Conservation (phyloP, 2,113 vertebrate genomes). For the Callipepla squamata region DNA sequence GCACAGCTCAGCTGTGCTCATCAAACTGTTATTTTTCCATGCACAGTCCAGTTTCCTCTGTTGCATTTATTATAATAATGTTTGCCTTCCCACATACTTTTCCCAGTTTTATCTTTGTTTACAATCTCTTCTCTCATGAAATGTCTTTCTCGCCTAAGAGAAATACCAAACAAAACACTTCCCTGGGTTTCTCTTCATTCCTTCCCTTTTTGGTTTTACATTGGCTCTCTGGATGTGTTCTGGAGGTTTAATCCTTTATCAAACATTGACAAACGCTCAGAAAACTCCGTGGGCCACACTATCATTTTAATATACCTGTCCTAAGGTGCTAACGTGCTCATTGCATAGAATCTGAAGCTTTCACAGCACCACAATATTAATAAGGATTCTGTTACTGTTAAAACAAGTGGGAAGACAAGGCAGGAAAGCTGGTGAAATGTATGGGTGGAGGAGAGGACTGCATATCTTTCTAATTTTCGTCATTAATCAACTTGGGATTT, state of each 20-base stretch:
- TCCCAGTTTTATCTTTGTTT: conserved; percentile 16
- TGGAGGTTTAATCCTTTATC: not conserved
- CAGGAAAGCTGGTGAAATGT: not conserved
- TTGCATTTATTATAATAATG: conserved; percentile 12
- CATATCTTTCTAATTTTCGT: not conserved
- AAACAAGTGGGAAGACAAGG: not conserved
- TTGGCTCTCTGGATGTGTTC: not conserved
- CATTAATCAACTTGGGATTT: not conserved
- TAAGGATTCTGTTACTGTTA: not conserved
- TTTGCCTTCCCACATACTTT: conserved; percentile 6
- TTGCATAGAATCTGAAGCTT: not conserved
- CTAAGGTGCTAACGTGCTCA: not conserved
- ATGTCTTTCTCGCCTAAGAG: conserved; percentile 19
- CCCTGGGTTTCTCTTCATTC: not conserved
- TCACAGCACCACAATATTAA: not conserved
- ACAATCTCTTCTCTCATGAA: conserved; percentile 7
- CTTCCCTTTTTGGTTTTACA: not conserved
- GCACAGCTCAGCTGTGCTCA: conserved; percentile 5
- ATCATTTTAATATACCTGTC: not conserved
- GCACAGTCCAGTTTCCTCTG: not conserved
- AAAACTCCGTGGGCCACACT: not conserved
- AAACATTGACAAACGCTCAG: not conserved
- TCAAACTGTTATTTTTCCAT: conserved; percentile 10
- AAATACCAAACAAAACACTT: not conserved
- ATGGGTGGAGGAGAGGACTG: not conserved